Base-by-base conservation (phyloP, 1,140 invertebrate species). In the Stenopsyche tienmushanensis region DNA sequence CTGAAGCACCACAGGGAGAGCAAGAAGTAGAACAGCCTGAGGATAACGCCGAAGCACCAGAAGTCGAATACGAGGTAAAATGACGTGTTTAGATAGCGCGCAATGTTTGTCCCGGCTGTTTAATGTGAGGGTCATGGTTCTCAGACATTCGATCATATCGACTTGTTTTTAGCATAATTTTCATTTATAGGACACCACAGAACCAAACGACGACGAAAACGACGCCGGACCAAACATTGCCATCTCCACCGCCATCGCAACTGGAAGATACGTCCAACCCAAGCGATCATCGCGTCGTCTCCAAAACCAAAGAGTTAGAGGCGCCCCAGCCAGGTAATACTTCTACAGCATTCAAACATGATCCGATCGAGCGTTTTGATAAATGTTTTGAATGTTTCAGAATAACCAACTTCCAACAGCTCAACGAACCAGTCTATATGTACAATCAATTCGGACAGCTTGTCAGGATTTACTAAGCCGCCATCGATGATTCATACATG, bases 361-460 rank as follows among this genome's bases (percentile, higher is more conserved):
- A 34, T 34, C 5, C 29, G 13, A 34, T 34, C 29, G 5, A 13
- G 5, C 13, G 29, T 34, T 34, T 34, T 34, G 13, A 34, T 34
- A 34, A 7, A 34, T 34, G 5, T 34, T 34, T 34, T 34, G 5
- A 34, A 7, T 34, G 5, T 47, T 47, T 47, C 44, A 54, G n/a
- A 17, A 1, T 57, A 34, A 21, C 21, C 10, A 26, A 47, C 39
- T 29, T 69, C 10, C 53, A 64, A 24, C 64, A 70, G 39, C 39
- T 69, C 23, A 66, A 47, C 17, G 54, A 64, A 17, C 69, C 69
- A 39, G 60, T 70, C 34, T 70, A 59, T 62, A 70, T 64, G 0
- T 70, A 67, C 44, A 64, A 70, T 25, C 65, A 70, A 58, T 70
- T 64, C 49, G 69, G 69, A 47, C 69, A 66, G 25, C 65, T 70